A percentile compares a stretch with the other conserved stretches of the same genome.
These are phyloP conservation scores for Oceanodroma leucorhoa DNA, from an alignment of 2,797 vertebrate species.

Conservation along the genomic window DNA sequence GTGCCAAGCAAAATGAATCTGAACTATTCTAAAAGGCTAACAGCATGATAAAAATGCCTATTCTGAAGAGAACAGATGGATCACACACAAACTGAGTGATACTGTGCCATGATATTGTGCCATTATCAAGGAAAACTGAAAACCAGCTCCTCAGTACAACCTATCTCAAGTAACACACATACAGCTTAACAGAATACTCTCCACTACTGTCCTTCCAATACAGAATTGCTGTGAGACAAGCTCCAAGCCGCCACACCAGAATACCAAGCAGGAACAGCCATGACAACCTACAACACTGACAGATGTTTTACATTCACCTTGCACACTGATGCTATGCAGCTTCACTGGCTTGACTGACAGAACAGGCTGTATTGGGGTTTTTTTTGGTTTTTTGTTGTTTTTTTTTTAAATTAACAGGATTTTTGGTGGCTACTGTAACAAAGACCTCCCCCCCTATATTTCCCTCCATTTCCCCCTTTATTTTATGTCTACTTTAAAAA, in stretches of 20 bases:
- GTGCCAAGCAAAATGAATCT: neutral
- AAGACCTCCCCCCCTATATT: neutral
- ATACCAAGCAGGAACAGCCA: neutral
- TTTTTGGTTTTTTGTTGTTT: too few relatives aligned
- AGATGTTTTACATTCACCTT: neutral
- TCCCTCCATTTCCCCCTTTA: neutral
- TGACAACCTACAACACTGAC: fast-evolving
- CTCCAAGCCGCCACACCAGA: neutral
- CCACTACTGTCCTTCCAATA: neutral
- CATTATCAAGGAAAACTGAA: neutral
- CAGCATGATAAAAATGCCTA: neutral
- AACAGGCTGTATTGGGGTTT: neutral
- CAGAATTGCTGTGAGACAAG: fast-evolving
- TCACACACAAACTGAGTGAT: neutral
- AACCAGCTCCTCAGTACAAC: neutral
- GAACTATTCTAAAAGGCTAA: neutral
- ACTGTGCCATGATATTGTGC: neutral
- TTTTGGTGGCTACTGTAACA: neutral
- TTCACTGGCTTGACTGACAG: neutral
- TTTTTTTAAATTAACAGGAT: neutral
- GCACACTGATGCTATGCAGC: fast-evolving
- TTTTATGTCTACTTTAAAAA: neutral
- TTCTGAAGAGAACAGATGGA: neutral
- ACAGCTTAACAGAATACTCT: neutral
- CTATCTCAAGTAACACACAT: neutral